phyloP scores from a whole-genome alignment of 2,888 invertebrate species.

The Nebria salina region DNA sequence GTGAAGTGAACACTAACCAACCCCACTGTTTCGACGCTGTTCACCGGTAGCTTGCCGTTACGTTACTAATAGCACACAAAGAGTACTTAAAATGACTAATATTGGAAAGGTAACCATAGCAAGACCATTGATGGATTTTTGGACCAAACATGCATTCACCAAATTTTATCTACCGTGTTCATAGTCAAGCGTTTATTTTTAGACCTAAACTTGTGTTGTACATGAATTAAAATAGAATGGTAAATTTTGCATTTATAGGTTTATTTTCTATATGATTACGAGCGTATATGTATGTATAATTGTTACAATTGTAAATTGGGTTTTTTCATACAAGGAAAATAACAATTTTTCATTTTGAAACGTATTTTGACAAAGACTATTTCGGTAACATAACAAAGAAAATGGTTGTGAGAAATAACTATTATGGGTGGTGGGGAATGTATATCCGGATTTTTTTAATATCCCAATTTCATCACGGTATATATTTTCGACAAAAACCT shows the following conservation, averaged over 20 bases:
- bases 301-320: not conserved
- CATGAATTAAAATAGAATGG: too few relatives aligned
- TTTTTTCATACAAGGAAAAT: not conserved
- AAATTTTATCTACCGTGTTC: too few relatives aligned
- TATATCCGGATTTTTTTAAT: not conserved
- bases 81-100: conserved; percentile 14
- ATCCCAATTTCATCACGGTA: not conserved
- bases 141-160: too few relatives aligned
- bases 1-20: conserved; percentile 26
- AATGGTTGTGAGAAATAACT: not conserved
- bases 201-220: too few relatives aligned
- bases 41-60: not conserved
- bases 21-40: conserved; percentile 23
- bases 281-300: too few relatives aligned
- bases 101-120: not conserved
- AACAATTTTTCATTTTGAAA: not conserved
- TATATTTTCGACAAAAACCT: not conserved
- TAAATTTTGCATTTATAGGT: too few relatives aligned
- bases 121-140: not conserved
- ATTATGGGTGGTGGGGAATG: not conserved
- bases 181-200: too few relatives aligned
- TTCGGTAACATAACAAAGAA: not conserved
- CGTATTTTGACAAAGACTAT: not conserved
- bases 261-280: too few relatives aligned
- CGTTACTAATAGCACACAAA: conserved; percentile 9